phyloP scores from a whole-genome alignment of 2,888 invertebrate species.

The Drosophila setosimentum region DNA sequence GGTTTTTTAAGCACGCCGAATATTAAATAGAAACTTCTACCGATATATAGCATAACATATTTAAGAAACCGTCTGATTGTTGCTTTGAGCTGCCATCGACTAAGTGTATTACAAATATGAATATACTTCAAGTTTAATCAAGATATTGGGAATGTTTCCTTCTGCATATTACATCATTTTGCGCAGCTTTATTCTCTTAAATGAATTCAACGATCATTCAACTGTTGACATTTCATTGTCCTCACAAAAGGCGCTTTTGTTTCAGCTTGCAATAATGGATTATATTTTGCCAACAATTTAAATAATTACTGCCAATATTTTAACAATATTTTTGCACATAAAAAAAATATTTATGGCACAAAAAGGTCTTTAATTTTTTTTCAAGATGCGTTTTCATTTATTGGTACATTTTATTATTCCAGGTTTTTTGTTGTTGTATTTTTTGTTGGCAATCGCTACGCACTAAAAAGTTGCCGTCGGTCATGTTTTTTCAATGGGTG shows the following conservation, averaged over 20 bases:
- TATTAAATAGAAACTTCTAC: neutral
- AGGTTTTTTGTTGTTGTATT: neutral
- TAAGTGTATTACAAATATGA: too few species aligned
- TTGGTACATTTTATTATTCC: constrained; percentile 3
- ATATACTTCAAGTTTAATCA: neutral
- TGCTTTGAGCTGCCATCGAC: too few species aligned
- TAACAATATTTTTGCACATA: neutral
- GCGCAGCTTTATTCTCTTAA: neutral
- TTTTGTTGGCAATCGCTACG: constrained; percentile 44
- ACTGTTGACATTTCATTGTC: constrained; percentile 2
- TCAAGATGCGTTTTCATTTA: constrained; percentile 23
- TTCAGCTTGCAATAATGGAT: neutral
- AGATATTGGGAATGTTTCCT: too few species aligned
- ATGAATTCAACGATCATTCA: neutral
- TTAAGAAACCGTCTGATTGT: neutral
- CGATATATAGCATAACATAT: neutral
- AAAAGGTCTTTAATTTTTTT: constrained; percentile 4
- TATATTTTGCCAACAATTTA: constrained; percentile 14
- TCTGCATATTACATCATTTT: neutral
- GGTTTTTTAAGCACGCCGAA: neutral
- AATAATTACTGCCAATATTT: constrained; percentile 2
- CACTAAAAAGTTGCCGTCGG: constrained; percentile 58
- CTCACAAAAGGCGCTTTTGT: neutral
- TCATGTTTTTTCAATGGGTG: constrained; percentile 48
- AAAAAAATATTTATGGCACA: constrained; percentile 1